Evolutionary conservation across 1,140 invertebrate species (phyloP).

Genomic region (Drosophila rhopaloa): DNA sequence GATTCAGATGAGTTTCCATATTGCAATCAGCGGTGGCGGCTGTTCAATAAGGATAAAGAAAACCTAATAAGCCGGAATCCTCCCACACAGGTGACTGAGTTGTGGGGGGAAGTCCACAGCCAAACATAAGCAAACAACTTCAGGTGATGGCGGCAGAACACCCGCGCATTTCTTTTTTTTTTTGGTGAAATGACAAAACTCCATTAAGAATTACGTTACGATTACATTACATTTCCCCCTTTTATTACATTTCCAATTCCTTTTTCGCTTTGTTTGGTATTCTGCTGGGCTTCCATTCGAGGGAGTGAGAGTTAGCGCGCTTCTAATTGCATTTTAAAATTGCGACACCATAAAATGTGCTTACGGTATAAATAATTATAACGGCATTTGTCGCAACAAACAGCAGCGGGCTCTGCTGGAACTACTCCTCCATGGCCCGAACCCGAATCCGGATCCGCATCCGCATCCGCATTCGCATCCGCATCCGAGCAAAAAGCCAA

Average conservation of each 20-base stretch:
- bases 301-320: conserved; percentile 46
- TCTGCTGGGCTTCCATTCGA: conserved; percentile 38
- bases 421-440: conserved; percentile 16
- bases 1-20: conserved; percentile 43
- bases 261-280: conserved; percentile 43
- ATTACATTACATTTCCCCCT: conserved; percentile 36
- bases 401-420: conserved; percentile 39
- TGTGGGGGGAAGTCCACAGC: not conserved
- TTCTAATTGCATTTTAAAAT: conserved; percentile 83
- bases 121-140: conserved; percentile 8
- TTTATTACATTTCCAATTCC: conserved; percentile 50
- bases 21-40: conserved; percentile 46
- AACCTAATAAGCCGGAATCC: conserved; percentile 47
- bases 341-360: conserved; percentile 83
- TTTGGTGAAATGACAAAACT: conserved; percentile 72
- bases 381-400: conserved; percentile 81
- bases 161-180: not conserved
- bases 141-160: conserved; percentile 43
- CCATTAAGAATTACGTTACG: conserved; percentile 69
- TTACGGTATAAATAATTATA: conserved; percentile 83
- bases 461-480: conserved; percentile 4
- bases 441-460: conserved; percentile 2
- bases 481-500: conserved; percentile 23
- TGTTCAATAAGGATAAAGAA: conserved; percentile 60
- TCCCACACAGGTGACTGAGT: conserved; percentile 39